Percentiles rank a stretch among this genome's conserved stretches.
Conservation (phyloP, 2,888 invertebrate species). For the Caenorhabditis panamensis region DNA sequence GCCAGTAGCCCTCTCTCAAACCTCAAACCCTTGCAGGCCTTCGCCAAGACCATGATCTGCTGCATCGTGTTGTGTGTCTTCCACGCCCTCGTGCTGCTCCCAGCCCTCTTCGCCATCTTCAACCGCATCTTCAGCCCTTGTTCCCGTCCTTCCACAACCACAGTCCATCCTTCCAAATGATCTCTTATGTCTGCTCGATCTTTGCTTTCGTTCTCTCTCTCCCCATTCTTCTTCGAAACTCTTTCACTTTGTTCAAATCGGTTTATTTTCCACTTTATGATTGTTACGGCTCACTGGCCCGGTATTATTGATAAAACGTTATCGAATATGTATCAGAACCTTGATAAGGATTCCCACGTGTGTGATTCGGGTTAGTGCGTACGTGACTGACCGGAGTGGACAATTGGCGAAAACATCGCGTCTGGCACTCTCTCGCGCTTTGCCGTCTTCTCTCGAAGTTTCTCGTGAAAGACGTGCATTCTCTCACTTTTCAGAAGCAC, state of each 20-base stretch:
- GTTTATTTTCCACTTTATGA: neutral
- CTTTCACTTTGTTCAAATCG: conserved; percentile 17
- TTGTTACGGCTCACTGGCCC: neutral
- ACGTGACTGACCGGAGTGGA: conserved; percentile 45
- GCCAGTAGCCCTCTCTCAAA: neutral
- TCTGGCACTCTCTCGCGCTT: conserved; percentile 14
- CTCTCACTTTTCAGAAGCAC: neutral
- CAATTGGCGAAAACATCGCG: conserved; percentile 39
- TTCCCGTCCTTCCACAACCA: neutral
- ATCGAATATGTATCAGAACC: too few species aligned
- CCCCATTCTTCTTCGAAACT: conserved; percentile 2
- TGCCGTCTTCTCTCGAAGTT: conserved; percentile 2
- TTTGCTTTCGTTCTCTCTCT: conserved; percentile 16
- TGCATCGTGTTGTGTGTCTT: conserved; percentile 72
- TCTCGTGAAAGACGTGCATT: conserved; percentile 20
- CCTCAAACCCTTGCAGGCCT: conserved; percentile 64
- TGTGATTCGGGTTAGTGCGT: neutral
- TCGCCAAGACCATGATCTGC: conserved; percentile 74
- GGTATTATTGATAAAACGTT: neutral
- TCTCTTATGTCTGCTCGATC: conserved; percentile 46
- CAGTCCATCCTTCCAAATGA: neutral
- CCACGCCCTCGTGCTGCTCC: conserved; percentile 71
- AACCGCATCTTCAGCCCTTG: conserved; percentile 21
- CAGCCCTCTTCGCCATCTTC: conserved; percentile 62
- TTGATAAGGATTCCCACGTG: too few species aligned